Percentiles rank a stretch among this genome's conserved stretches.
Evolutionary conservation across 1,140 invertebrate genomes (phyloP).

Genomic region (Apolygus lucorum): DNA sequence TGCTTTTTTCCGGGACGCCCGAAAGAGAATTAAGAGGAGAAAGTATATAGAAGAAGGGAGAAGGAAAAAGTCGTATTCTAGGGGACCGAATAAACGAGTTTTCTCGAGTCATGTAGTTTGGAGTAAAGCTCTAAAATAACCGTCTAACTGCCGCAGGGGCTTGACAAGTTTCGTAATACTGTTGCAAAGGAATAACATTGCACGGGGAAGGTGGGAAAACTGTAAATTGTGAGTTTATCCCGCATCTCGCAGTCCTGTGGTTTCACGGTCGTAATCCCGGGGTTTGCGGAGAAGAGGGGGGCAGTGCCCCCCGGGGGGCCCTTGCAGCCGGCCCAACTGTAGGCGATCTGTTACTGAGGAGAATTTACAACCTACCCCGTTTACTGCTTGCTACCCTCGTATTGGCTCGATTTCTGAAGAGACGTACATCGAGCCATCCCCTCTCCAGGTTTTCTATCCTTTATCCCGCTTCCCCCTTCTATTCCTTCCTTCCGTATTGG

Average conservation of each 20-base stretch:
- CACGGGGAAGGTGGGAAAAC: not conserved
- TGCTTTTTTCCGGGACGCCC: no score
- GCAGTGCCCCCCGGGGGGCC: not conserved
- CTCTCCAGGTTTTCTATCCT: not conserved
- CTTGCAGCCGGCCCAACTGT: not conserved
- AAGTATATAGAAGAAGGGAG: not conserved
- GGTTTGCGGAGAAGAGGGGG: not conserved
- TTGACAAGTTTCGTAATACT: slow-evolving; percentile 9
- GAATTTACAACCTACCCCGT: slow-evolving; percentile 8
- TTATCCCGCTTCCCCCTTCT: not conserved
- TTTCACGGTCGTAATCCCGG: not conserved
- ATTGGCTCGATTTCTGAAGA: slow-evolving; percentile 10
- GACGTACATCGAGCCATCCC: not conserved
- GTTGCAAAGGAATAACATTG: not conserved
- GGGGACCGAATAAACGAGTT: slow-evolving; percentile 1
- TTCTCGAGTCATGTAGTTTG: slow-evolving; percentile 7
- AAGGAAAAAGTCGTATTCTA: not conserved
- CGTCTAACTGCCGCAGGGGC: slow-evolving; percentile 14
- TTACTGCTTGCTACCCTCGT: not conserved
- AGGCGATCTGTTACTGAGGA: not conserved
- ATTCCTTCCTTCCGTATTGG: not conserved
- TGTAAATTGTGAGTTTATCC: slow-evolving; percentile 4
- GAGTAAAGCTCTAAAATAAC: slow-evolving; percentile 3
- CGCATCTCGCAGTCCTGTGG: not conserved
- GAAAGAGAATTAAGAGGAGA: no score